Conservation (phyloP, 2,797 vertebrate genomes). For the Enteromius mattozi region DNA sequence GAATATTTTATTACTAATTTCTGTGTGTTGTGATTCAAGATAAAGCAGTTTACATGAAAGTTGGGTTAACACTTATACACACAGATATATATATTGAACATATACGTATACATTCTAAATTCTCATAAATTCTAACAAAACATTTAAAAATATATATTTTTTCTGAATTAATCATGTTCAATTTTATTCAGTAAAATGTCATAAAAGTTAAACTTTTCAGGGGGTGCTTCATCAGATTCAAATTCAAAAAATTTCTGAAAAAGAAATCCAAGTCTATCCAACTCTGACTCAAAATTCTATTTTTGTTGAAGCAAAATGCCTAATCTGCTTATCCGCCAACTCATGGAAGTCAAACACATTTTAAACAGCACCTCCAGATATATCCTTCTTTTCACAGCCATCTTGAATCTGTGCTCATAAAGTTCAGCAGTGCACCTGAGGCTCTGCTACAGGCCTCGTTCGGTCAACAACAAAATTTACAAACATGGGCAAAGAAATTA, state of each 20-base stretch:
- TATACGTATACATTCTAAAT: too few species aligned
- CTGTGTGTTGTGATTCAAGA: slow-evolving; percentile 3
- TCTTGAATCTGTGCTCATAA: slow-evolving; percentile 68
- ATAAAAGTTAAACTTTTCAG: background rate
- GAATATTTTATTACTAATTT: background rate
- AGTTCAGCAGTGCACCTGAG: slow-evolving; percentile 61
- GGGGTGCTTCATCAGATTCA: background rate
- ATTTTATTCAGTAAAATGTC: background rate
- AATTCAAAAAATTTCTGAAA: background rate
- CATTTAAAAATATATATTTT: background rate
- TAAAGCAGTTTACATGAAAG: background rate
- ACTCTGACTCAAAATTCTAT: slow-evolving; percentile 61
- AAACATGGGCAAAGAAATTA: slow-evolving; percentile 68
- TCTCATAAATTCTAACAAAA: background rate
- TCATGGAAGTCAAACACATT: slow-evolving; percentile 65
- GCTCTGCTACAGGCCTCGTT: slow-evolving; percentile 55
- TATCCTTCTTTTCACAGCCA: slow-evolving; percentile 54
- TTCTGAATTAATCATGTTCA: background rate
- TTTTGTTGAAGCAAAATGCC: slow-evolving; percentile 54
- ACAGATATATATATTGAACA: too few species aligned
- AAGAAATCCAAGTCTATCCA: background rate
- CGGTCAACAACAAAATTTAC: slow-evolving; percentile 63
- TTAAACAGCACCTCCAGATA: slow-evolving; percentile 58
- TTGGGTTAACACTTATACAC: background rate
- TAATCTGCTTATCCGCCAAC: slow-evolving; percentile 67